Evolutionary conservation across 2,113 vertebrate genomes (phyloP).

Genomic region (Atlantisia rogersi): DNA sequence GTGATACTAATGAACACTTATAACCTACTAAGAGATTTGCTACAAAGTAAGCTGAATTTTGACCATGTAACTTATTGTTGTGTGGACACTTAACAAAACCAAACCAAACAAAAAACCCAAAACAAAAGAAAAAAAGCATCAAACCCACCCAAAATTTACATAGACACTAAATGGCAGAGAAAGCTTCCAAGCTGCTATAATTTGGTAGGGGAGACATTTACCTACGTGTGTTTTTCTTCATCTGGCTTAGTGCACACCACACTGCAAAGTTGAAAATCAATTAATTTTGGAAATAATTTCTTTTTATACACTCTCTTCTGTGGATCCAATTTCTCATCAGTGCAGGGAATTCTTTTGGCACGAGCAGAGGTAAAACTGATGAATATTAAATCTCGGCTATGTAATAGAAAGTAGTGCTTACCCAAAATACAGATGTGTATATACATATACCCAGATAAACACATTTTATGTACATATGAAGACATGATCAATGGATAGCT

Average conservation of each 20-base stretch:
- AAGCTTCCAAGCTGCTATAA: background rate
- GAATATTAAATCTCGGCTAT: conserved; percentile 19
- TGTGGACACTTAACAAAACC: background rate
- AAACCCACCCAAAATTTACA: background rate
- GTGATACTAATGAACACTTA: conserved; percentile 30
- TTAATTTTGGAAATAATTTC: conserved; percentile 30
- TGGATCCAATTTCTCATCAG: conserved; percentile 6
- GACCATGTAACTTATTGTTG: background rate
- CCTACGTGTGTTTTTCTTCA: background rate
- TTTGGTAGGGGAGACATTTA: background rate
- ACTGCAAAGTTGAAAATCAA: conserved; percentile 36
- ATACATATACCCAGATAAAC: background rate
- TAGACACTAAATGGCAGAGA: background rate
- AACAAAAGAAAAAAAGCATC: background rate
- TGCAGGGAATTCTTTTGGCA: conserved; percentile 39
- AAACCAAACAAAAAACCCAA: background rate
- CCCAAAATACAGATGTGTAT: background rate
- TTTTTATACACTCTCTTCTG: conserved; percentile 22
- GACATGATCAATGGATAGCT: fast-evolving
- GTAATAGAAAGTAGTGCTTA: background rate
- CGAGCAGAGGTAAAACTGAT: conserved; percentile 19
- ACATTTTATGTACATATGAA: background rate
- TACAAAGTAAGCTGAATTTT: background rate
- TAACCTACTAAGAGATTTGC: background rate
- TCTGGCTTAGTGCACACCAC: background rate